Conservation (phyloP, 2,797 vertebrate species). For the Chelon labrosus region DNA sequence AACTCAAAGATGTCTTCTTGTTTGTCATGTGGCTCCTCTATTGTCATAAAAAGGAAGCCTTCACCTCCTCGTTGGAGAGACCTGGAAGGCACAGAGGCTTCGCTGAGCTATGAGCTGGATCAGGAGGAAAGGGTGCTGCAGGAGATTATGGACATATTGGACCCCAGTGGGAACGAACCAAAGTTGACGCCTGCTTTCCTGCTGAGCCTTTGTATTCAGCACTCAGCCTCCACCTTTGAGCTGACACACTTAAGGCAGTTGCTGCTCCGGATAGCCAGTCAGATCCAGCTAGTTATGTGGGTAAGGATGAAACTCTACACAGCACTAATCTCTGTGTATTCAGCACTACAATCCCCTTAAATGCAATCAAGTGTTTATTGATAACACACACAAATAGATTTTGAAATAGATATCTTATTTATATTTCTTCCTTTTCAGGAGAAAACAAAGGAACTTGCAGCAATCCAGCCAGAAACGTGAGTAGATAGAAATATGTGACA, state of each 20-base stretch:
- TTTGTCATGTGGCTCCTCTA: slow-evolving; percentile 66
- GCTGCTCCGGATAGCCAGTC: slow-evolving; percentile 79
- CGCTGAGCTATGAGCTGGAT: slow-evolving; percentile 73
- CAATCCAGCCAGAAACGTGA: slow-evolving; percentile 83
- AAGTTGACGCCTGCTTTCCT: slow-evolving; percentile 84
- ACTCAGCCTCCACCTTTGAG: slow-evolving; percentile 75
- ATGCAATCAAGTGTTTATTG: slow-evolving; percentile 25
- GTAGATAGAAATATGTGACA: slow-evolving; percentile 60
- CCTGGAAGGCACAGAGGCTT: slow-evolving; percentile 69
- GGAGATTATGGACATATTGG: slow-evolving; percentile 73
- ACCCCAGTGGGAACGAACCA: slow-evolving; percentile 67
- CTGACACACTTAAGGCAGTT: slow-evolving; percentile 79
- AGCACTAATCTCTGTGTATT: slow-evolving; percentile 5
- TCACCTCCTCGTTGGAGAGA: slow-evolving; percentile 71
- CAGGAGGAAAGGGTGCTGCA: slow-evolving; percentile 83
- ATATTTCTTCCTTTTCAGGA: slow-evolving; percentile 71
- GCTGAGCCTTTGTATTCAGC: slow-evolving; percentile 84
- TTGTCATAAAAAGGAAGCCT: slow-evolving; percentile 47
- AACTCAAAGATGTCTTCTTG: slow-evolving; percentile 52
- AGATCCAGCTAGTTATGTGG: slow-evolving; percentile 83
- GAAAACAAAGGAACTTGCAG: slow-evolving; percentile 85
- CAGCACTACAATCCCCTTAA: background rate
- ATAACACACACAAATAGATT: too few species aligned
- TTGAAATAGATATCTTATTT: slow-evolving; percentile 48
- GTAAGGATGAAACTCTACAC: slow-evolving; percentile 67